Percentiles rank a stretch among this genome's conserved stretches.
These are phyloP conservation scores for Aradophagus sp. DNA, from an alignment of 1,140 invertebrate species.

Conservation along the genomic window DNA sequence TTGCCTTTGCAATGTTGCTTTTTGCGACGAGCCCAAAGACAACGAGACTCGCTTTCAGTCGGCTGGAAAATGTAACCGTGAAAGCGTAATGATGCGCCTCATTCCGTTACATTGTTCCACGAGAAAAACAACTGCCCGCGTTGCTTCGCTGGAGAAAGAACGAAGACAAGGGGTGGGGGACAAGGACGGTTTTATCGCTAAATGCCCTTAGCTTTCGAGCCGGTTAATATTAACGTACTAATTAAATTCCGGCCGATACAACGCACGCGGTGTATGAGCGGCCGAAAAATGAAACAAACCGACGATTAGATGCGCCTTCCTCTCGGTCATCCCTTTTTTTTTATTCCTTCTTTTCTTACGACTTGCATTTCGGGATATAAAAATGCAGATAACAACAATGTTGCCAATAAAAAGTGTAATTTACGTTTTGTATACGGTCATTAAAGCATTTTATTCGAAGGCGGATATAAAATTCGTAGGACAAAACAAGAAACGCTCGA, in stretches of 20 bases:
- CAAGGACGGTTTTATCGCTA: too few species aligned
- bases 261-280: too few species aligned
- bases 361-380: background rate
- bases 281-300: too few species aligned
- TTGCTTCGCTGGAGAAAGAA: too few species aligned
- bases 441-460: slow-evolving; percentile 43
- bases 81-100: slow-evolving; percentile 33
- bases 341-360: too few species aligned
- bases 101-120: slow-evolving; percentile 37
- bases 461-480: slow-evolving; percentile 32
- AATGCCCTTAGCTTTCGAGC: too few species aligned
- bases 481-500: slow-evolving; percentile 34
- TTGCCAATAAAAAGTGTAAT: slow-evolving; percentile 32
- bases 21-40: slow-evolving; percentile 32
- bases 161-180: too few species aligned
- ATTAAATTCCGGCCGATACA: too few species aligned
- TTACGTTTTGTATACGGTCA: slow-evolving; percentile 31
- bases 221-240: too few species aligned
- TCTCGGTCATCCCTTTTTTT: too few species aligned
- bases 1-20: slow-evolving; percentile 42
- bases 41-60: slow-evolving; percentile 32
- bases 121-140: background rate
- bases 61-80: slow-evolving; percentile 42
- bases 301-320: too few species aligned
- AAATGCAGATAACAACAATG: slow-evolving; percentile 12